Conservation (phyloP, 2,797 vertebrate genomes). For the Centroberyx gerrardi region DNA sequence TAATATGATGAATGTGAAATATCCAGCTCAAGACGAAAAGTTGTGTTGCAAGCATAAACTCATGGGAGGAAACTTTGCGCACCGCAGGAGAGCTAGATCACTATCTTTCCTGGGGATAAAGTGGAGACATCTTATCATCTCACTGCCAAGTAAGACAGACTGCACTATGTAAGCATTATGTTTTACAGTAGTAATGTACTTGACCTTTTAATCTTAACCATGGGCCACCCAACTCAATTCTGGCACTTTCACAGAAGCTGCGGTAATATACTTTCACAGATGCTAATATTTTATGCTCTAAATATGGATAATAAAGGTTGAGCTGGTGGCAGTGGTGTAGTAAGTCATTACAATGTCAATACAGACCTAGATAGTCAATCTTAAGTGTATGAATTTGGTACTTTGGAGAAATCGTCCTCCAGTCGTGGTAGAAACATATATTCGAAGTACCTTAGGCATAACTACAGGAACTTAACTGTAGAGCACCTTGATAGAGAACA, state of each 20-base stretch:
- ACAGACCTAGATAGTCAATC: background rate
- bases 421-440: too few relatives aligned
- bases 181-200: conserved; percentile 36
- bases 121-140: conserved; percentile 35
- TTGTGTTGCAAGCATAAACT: conserved; percentile 58
- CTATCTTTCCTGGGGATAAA: conserved; percentile 54
- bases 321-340: background rate
- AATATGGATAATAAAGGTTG: background rate
- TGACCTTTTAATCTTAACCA: conserved; percentile 31
- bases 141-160: conserved; percentile 48
- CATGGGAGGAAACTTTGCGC: conserved; percentile 58
- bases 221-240: conserved; percentile 11
- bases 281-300: background rate
- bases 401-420: background rate
- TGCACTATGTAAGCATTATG: conserved; percentile 37
- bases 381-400: background rate
- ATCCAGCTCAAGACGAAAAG: conserved; percentile 51
- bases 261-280: conserved; percentile 5
- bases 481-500: too few relatives aligned
- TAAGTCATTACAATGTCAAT: background rate
- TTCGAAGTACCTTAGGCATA: too few relatives aligned
- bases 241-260: conserved; percentile 9
- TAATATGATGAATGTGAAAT: conserved; percentile 77
- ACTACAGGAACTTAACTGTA: too few relatives aligned
- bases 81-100: conserved; percentile 59